Percentiles rank a stretch among this genome's conserved stretches.
Conservation (phyloP, 2,888 invertebrate species). For the Mayetiola destructor region DNA sequence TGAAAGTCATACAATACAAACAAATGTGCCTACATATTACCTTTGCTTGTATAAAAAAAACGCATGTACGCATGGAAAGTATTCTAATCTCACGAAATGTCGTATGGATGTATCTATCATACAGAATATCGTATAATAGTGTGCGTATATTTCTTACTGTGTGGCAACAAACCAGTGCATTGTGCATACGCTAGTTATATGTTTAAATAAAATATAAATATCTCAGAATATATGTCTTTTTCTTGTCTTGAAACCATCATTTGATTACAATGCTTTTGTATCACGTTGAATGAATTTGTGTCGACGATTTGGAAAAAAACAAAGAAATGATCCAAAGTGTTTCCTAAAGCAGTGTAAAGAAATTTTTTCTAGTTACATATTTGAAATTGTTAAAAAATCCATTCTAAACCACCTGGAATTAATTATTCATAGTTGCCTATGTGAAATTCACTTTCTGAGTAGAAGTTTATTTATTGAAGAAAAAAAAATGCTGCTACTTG, state of each 20-base stretch:
- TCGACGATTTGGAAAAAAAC: background rate
- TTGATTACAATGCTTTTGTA: slow-evolving; percentile 5
- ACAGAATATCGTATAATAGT: background rate
- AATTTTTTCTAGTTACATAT: slow-evolving; percentile 1
- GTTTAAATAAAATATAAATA: background rate
- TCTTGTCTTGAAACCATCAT: slow-evolving; percentile 10
- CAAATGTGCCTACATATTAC: background rate
- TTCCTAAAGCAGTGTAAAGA: background rate
- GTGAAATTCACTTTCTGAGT: no score
- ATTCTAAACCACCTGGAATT: background rate
- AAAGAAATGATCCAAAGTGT: slow-evolving; percentile 1
- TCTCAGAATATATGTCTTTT: slow-evolving; percentile 3
- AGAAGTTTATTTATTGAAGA: background rate
- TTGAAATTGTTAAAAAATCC: slow-evolving; percentile 1
- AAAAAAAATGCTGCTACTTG: background rate
- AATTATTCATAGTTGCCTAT: background rate
- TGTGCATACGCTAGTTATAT: background rate
- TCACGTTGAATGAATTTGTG: background rate
- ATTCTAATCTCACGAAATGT: background rate
- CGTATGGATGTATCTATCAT: background rate
- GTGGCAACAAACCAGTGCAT: background rate
- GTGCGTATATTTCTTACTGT: background rate
- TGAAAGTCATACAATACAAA: no score
- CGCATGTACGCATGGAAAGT: background rate
- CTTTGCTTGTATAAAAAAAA: background rate